Conservation (phyloP, 1,140 invertebrate genomes). For the Drosophila baimaii region DNA sequence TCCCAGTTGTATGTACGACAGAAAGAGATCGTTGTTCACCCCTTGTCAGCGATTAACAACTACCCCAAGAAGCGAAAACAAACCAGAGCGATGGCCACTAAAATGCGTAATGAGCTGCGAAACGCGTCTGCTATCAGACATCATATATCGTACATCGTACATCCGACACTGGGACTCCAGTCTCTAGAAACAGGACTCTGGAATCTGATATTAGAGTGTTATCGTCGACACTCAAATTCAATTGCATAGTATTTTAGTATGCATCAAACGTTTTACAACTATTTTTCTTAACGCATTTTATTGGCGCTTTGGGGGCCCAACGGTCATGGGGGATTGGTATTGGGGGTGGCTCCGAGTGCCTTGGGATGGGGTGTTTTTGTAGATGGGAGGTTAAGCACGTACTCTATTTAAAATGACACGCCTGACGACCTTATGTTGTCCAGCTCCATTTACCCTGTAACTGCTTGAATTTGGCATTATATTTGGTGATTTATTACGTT, state of each 20-base stretch:
- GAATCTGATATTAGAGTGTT: constrained; percentile 29
- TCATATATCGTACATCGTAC: constrained; percentile 19
- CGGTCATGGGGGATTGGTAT: constrained; percentile 38
- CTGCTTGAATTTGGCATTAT: background rate
- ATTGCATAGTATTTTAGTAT: constrained; percentile 77
- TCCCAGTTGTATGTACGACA: background rate
- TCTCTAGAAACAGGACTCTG: constrained; percentile 1
- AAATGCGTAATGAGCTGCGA: constrained; percentile 72
- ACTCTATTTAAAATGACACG: constrained; percentile 75
- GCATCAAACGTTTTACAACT: constrained; percentile 80
- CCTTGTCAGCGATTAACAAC: constrained; percentile 37
- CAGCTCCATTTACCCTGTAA: constrained; percentile 22
- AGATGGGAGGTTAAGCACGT: constrained; percentile 48
- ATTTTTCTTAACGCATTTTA: constrained; percentile 83
- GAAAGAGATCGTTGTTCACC: constrained; percentile 15
- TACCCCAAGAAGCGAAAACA: constrained; percentile 20
- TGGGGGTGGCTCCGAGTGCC: background rate
- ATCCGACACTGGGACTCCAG: background rate
- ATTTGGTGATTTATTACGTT: no score
- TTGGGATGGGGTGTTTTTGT: constrained; percentile 1
- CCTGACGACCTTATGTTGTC: constrained; percentile 69
- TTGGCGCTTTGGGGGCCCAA: constrained; percentile 65
- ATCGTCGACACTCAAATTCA: constrained; percentile 58
- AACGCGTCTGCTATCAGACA: constrained; percentile 54
- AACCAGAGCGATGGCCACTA: constrained; percentile 28